phyloP scores from a whole-genome alignment of 2,888 invertebrate genomes.

The Aleiodes testaceus region DNA sequence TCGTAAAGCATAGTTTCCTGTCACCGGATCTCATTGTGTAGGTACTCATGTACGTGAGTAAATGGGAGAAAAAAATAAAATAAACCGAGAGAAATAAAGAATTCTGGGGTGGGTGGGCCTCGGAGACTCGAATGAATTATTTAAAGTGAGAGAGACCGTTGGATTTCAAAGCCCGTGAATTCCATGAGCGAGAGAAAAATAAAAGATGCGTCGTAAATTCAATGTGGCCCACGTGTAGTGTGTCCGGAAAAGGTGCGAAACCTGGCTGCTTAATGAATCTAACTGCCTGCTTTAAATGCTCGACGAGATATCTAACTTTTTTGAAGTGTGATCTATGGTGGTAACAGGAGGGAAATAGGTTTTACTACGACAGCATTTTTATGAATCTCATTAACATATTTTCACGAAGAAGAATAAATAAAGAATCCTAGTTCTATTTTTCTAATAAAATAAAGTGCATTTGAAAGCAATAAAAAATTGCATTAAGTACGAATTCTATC shows the following conservation, averaged over 20 bases:
- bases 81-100: background rate
- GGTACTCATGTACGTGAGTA: slow-evolving; percentile 21
- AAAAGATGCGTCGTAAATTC: slow-evolving; percentile 45
- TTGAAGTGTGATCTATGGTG: slow-evolving; percentile 46
- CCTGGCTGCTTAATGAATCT: slow-evolving; percentile 59
- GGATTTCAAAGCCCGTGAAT: background rate
- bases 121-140: slow-evolving; percentile 15
- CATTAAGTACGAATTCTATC: too few species aligned
- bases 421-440: background rate
- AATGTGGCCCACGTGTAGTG: slow-evolving; percentile 33
- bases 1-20: slow-evolving; percentile 61
- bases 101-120: slow-evolving; percentile 23
- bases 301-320: slow-evolving; percentile 34
- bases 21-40: slow-evolving; percentile 42
- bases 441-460: background rate
- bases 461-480: too few species aligned
- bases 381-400: background rate
- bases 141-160: slow-evolving; percentile 25
- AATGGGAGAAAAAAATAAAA: slow-evolving; percentile 25
- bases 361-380: slow-evolving; percentile 21
- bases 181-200: slow-evolving; percentile 35
- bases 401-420: background rate
- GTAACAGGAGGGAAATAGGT: slow-evolving; percentile 29
- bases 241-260: slow-evolving; percentile 56
- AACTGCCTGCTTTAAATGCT: slow-evolving; percentile 58